These are phyloP conservation scores for Rafetus swinhoei DNA, from an alignment of 2,113 vertebrate species.

Conservation along the genomic window DNA sequence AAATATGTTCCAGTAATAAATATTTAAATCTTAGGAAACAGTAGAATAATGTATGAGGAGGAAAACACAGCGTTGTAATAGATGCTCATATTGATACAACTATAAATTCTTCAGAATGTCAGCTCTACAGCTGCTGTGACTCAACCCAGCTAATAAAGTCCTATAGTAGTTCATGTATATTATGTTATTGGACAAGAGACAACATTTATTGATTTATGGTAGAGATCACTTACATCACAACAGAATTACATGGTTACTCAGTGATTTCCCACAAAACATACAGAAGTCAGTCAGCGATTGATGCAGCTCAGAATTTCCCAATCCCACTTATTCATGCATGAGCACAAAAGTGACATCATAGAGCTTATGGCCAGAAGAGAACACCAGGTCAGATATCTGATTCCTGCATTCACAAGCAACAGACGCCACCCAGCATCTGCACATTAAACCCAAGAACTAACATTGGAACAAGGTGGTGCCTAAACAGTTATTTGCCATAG, in stretches of 20 bases:
- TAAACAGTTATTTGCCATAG: not conserved
- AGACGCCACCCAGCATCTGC: not conserved
- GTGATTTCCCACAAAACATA: not conserved
- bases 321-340: fast-evolving
- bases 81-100: not conserved
- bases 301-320: fast-evolving
- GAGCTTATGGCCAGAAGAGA: not conserved
- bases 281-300: fast-evolving
- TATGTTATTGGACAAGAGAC: fast-evolving
- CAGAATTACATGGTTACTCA: not conserved
- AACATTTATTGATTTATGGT: not conserved
- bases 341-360: not conserved
- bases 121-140: not conserved
- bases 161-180: not conserved
- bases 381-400: not conserved
- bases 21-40: not conserved
- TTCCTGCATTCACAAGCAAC: not conserved
- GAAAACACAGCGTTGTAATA: not conserved
- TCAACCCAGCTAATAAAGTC: not conserved
- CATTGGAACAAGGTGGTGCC: not conserved
- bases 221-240: fast-evolving
- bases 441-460: not conserved
- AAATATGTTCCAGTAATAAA: not conserved
- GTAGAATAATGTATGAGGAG: not conserved
- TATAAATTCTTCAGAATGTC: not conserved